These are phyloP conservation scores for Sabatieria punctata DNA, from an alignment of 2,888 invertebrate genomes.

Conservation along the genomic window DNA sequence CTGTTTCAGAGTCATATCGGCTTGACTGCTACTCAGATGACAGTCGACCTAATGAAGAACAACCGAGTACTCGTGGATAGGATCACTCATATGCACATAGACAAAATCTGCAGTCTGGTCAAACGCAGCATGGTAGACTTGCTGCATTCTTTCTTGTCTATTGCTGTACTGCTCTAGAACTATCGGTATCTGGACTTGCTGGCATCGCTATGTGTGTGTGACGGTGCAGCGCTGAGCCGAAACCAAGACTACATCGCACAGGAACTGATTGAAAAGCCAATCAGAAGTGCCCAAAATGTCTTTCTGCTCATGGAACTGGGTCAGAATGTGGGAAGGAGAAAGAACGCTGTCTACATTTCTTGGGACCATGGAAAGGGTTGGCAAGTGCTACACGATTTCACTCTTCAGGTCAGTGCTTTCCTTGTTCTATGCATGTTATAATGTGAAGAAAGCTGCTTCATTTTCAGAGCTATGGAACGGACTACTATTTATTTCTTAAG, in stretches of 20 bases:
- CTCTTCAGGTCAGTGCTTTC: constrained; percentile 12
- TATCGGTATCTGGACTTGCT: constrained; percentile 30
- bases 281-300: too few relatives aligned
- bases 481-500: constrained; percentile 30
- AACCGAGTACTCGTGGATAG: constrained; percentile 33
- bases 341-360: constrained; percentile 30
- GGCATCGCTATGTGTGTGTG: constrained; percentile 33
- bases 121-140: constrained; percentile 27
- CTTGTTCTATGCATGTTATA: neutral
- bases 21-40: constrained; percentile 32
- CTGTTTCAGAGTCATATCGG: constrained; percentile 30
- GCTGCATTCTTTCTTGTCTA: too few relatives aligned
- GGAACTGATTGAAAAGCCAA: constrained; percentile 15
- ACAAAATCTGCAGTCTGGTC: constrained; percentile 29
- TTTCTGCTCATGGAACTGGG: constrained; percentile 28
- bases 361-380: constrained; percentile 25
- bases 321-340: constrained; percentile 26
- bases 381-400: constrained; percentile 28
- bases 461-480: constrained; percentile 12
- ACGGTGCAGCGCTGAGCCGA: constrained; percentile 32
- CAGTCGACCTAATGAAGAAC: constrained; percentile 32
- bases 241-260: constrained; percentile 33
- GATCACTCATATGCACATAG: constrained; percentile 29
- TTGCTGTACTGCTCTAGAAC: constrained; percentile 23
- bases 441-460: constrained; percentile 8